Evolutionary conservation across 2,113 vertebrate species (phyloP), one percentile per base, ranked within the genome.

Genomic region (Chloroceryle aenea): DNA sequence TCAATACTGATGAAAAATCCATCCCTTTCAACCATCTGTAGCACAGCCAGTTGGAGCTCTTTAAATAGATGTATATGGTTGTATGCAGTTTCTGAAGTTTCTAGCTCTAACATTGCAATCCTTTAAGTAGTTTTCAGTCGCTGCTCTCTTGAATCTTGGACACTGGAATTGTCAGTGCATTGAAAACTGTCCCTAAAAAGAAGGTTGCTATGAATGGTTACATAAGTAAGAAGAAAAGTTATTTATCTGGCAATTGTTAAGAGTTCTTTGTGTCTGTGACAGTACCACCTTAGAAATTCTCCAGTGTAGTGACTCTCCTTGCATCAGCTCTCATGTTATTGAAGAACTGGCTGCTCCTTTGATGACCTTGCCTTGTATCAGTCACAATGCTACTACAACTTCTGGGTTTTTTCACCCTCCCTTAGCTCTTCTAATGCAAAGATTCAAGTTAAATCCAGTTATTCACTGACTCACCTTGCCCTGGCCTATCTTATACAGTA

Each of bases 351-450:
- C 6, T 95, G 18, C 45, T 50, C 12, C 23, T 23, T 59, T 14
- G 53, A 59, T 3, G 21, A 4, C 13, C 29, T 43, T 16, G 3
- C 40, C 26, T 68, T n/a, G 6, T 40, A 52, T 25, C 14, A 22
- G 72, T 14, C 19, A 90, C 71, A 32, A 42, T 50, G 8, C 2
- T 40, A 30, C 10, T 21, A 64, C 12, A 77, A 22, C 7, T 43
- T 66, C 7, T 32, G 29, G 14, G 14, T n/a, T 38, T 27, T 29
- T 16, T n/a, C n/a, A n/a, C 0, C 1, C 0, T 6, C 48, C 1
- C 8, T 78, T 64, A 9, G 2, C 4, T 74, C 14, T 69, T 74
- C 15, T 74, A 48, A 56, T 27, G 10, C 3, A 50, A 72, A 45
- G 4, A 71, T 50, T 73, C 13, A 50, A 48, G 30, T 40, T 66